Evolutionary conservation across 1,140 invertebrate genomes (phyloP), one percentile per base, ranked within the genome.

Genomic region (Drosophila auraria): DNA sequence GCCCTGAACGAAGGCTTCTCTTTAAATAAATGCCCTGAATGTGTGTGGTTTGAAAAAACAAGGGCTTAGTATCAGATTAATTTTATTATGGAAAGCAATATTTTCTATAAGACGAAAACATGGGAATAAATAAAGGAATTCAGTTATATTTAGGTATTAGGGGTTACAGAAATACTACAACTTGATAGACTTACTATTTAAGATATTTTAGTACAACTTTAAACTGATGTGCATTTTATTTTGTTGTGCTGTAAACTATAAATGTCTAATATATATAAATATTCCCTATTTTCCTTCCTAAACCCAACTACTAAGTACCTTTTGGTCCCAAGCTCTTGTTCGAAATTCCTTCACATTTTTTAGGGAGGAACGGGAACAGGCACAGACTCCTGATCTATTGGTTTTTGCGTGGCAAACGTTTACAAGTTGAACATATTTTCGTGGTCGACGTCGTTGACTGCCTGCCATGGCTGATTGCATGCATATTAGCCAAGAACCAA

Each of bases 401-500:
- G 80, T 81, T 87, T 59, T 87, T 87, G 83, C 80, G 76, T 87
- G 83, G 80, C 76, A 87, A 75, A 69, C 75, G 79, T 86, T 79
- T 82, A 87, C 84, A 83, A 73, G 74, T 73, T 64, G 54, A 83
- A 84, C 74, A 84, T 87, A 84, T 86, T 84, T 84, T 84, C 79
- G 82, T 82, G 82, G 81, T 61, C 63, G 63, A 69, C 47, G 63
- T 69, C 66, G 66, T 42, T 66, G 47, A 61, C 71, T 74, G 56
- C 68, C 56, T 74, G 71, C 54, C 68, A 73, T 61, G 71, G 71
- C 68, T 74, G 71, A 74, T 74, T 87, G 83, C 83, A 87, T 87
- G 83, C 84, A 89, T 87, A 87, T 87, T 87, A 87, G 83, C 84
- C 84, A 84, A 76, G 82, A 87, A 78, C 56, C 56, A 8, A 27